These are phyloP conservation scores for Axinella damicornis DNA, from an alignment of 37 sponge, comb jelly and placozoan genomes.

Conservation along the genomic window DNA sequence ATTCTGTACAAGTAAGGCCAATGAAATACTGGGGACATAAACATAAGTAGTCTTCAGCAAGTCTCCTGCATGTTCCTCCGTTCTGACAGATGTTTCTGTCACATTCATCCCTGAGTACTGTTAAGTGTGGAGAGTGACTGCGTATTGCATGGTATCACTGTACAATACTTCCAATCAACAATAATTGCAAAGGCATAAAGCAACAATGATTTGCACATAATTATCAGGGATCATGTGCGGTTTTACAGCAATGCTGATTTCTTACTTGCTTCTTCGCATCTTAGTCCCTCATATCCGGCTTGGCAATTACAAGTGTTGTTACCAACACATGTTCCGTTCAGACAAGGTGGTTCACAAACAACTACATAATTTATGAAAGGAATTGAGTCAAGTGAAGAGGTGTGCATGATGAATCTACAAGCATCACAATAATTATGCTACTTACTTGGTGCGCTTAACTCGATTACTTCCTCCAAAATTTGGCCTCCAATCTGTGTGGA, in stretches of 20 bases:
- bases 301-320: constrained; percentile 62
- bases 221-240: too few species aligned
- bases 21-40: constrained; percentile 4
- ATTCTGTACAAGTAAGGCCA: too few species aligned
- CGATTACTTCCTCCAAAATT: constrained; percentile 1
- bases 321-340: constrained; percentile 68
- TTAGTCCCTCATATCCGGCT: constrained; percentile 58
- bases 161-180: neutral
- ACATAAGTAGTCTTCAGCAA: constrained; percentile 20
- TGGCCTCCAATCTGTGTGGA: constrained; percentile 5
- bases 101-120: constrained; percentile 41
- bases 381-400: too few species aligned
- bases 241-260: too few species aligned
- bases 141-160: neutral
- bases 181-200: too few species aligned
- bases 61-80: constrained; percentile 45
- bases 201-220: too few species aligned
- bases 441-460: constrained; percentile 17
- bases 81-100: constrained; percentile 51
- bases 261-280: constrained; percentile 27
- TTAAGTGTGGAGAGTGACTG: neutral
- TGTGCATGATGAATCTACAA: too few species aligned
- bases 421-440: too few species aligned
- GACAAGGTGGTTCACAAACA: constrained; percentile 71
- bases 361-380: constrained; percentile 25